Base-by-base conservation (phyloP, 2,797 vertebrate species). In the Rhinatrema bivittatum region DNA sequence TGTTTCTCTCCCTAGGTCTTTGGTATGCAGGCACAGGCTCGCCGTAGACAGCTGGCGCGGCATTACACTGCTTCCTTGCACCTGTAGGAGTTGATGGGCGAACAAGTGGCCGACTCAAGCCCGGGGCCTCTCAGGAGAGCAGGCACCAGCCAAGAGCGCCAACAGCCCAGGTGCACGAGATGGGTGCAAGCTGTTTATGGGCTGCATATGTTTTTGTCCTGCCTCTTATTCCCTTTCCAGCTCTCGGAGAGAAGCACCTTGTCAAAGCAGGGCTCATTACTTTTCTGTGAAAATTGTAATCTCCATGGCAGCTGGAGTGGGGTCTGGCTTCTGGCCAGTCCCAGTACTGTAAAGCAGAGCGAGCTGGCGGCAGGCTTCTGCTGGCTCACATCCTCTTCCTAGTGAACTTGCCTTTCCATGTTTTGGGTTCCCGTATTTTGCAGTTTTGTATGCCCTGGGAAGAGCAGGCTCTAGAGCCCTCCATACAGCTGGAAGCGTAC, bases 1-100 rank as follows among this genome's bases (percentile, higher is more conserved):
- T 35, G 16, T 37, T 60, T 65, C 42, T 63, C 19, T 50, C 29
- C 41, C 30, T 9, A 37, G 19, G 30, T 42, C 27, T 53, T 50
- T 65, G 46, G 30, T 47, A 41, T 51, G 50, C 57, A 57, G 39
- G 9, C 36, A 16, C 41, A 38, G 25, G 40, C 40, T n/a, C n/a
- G n/a, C n/a, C n/a, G n/a, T n/a, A n/a, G n/a, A n/a, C n/a, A n/a
- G n/a, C n/a, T n/a, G 29, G 5, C 5, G 23, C 39, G 29, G 36
- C 25, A 25, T 40, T 34, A 32, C 5, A 33, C 10, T 16, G 28
- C 48, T 57, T 32, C 39, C 53, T 25, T 46, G 44, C 42, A 47
- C 49, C 42, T 48, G 54, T 48, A 21, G 40, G 16, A 28, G 10
- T 14, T 43, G 2, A 0, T 14, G 61, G 40, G 39, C 42, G 31